A percentile compares a stretch with the other conserved stretches of the same genome.
Conservation (phyloP, 2,797 vertebrate species). For the Gallinago stenura region DNA sequence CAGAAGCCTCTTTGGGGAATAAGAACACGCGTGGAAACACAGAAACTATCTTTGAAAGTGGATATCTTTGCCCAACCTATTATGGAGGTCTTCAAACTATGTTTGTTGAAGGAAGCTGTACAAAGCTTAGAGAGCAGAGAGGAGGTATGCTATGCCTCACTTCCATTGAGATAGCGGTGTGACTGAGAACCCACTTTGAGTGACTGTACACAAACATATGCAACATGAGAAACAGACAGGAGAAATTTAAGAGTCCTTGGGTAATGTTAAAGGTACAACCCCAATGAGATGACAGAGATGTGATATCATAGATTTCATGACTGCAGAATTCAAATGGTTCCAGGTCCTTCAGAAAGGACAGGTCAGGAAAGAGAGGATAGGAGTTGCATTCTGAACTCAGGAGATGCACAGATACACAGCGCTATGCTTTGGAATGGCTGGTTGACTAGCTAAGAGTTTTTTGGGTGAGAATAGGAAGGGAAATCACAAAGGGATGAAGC, state of each 20-base stretch:
- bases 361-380: not conserved
- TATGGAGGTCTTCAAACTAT: not conserved
- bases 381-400: not conserved
- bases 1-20: not conserved
- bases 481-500: not conserved
- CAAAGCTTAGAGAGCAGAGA: not conserved
- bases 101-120: not conserved
- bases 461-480: not conserved
- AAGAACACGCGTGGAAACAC: not conserved
- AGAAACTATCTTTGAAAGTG: not conserved
- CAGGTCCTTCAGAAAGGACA: not conserved
- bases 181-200: not conserved
- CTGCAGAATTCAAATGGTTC: not conserved
- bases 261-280: not conserved
- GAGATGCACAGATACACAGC: not conserved
- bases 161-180: not conserved
- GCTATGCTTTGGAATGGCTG: not conserved
- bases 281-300: not conserved
- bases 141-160: not conserved
- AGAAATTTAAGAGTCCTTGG: not conserved
- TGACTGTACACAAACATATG: not conserved
- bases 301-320: not conserved
- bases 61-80: not conserved
- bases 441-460: not conserved
- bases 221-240: not conserved